Evolutionary conservation across 2,797 vertebrate species (phyloP), one percentile per base, ranked within the genome.

Genomic region (Xenopus petersii): DNA sequence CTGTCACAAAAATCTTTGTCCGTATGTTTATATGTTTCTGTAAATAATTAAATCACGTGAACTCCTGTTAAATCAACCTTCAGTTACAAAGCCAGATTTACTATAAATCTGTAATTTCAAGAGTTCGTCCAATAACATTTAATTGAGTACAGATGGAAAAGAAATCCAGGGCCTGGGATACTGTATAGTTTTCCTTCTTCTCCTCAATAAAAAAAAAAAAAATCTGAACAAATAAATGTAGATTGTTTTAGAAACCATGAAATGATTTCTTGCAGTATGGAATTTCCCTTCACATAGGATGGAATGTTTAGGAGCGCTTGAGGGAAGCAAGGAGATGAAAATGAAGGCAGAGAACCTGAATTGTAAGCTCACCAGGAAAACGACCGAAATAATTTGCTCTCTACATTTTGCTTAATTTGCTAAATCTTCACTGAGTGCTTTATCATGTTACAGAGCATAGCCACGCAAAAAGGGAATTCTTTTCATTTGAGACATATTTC

Each of bases 191-290:
- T 36, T 72, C 63, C 26, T 61, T 62, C 21, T 42, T 70, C 51
- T 51, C n/a, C 42, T 60, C 66, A 76, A 47, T 51, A 36, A 54
- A 62, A 58, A 67, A 67, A 56, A 56, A 68, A 73, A 36, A 51
- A 77, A 68, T 26, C 33, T 33, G 61, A 59, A 77, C 59, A 64
- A 70, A 79, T 74, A 69, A 63, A 77, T 62, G 58, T 46, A 47
- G 64, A 77, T 68, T 67, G 69, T 72, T 77, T 67, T 55, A 73
- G 33, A 79, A 79, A 79, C 66, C 54, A 46, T 60, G 74, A 79
- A 74, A 68, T 74, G 67, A 79, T 79, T 67, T 58, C 55, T 54
- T 70, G 71, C 64, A 46, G 66, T 73, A 65, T 65, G 71, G 61
- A 61, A 74, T 74, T 70, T 74, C 71, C 70, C 49, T 79, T 70